Conservation (phyloP, 2,797 vertebrate genomes). For the Prunella strophiata region DNA sequence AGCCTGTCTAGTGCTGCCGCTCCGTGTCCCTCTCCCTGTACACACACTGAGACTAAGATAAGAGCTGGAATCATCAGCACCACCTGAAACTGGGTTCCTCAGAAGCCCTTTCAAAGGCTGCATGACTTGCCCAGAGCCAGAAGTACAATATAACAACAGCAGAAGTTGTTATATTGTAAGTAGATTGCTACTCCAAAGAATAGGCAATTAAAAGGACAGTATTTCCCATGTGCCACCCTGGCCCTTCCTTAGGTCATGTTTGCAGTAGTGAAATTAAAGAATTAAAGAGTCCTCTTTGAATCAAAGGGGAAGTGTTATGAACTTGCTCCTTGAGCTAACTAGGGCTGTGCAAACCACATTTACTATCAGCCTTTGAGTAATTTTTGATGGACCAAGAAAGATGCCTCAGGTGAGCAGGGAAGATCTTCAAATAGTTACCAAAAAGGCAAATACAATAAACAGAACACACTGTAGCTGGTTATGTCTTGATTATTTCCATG, state of each 20-base stretch:
- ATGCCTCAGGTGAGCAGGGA: not conserved
- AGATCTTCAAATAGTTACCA: not conserved
- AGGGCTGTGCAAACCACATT: not conserved
- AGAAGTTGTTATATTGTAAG: not conserved
- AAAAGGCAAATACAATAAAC: not conserved
- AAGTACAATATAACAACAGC: not conserved
- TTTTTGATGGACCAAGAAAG: not conserved
- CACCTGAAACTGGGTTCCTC: not conserved
- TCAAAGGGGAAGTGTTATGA: not conserved
- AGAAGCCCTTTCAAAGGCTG: not conserved
- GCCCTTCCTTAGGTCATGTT: slow-evolving; percentile 22
- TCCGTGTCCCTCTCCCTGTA: accelerated
- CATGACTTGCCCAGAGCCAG: not conserved
- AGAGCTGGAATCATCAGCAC: slow-evolving; percentile 12
- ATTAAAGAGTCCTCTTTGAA: slow-evolving; percentile 15
- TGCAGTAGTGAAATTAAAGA: slow-evolving; percentile 27
- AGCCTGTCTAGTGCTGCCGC: not conserved
- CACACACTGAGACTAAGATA: not conserved
- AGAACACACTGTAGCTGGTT: not conserved
- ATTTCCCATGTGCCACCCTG: slow-evolving; percentile 22
- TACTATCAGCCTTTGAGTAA: not conserved
- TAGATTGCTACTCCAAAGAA: slow-evolving; percentile 34
- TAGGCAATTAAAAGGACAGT: not conserved
- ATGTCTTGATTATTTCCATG: not conserved
- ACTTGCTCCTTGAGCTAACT: not conserved